phyloP scores from a whole-genome alignment of 2,113 vertebrate species.

The Heteronetta atricapilla region DNA sequence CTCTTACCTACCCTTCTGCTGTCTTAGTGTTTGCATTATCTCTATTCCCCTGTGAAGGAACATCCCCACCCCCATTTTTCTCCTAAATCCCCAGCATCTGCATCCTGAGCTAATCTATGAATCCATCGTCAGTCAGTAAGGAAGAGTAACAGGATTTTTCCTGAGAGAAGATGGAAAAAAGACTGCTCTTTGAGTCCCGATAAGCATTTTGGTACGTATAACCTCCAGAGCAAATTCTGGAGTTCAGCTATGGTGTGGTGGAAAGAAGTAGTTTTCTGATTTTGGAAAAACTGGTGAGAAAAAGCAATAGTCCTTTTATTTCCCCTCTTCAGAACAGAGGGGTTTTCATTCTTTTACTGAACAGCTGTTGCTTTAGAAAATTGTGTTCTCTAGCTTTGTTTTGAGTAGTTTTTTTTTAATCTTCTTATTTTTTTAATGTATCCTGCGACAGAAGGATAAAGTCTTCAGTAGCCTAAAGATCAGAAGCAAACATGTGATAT shows the following conservation, averaged over 20 bases:
- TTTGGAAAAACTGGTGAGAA: background rate
- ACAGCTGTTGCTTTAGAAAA: background rate
- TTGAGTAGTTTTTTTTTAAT: background rate
- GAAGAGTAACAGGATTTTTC: background rate
- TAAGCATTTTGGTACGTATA: background rate
- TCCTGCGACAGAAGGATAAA: background rate
- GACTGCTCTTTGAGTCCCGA: background rate
- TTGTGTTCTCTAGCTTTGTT: background rate
- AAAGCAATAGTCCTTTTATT: background rate
- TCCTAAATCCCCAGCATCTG: background rate
- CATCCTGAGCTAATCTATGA: background rate
- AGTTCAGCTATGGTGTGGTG: background rate
- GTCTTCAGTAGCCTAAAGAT: background rate
- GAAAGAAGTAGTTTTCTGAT: background rate
- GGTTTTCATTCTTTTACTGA: background rate
- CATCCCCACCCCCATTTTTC: background rate
- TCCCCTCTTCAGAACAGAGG: background rate
- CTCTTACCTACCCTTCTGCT: background rate
- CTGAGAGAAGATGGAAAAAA: background rate
- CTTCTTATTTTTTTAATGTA: background rate
- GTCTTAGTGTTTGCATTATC: background rate
- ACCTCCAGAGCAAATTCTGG: background rate
- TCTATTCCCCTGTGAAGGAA: background rate
- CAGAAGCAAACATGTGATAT: background rate
- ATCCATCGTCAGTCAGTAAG: background rate